phyloP scores from a whole-genome alignment of 2,888 invertebrate species.

The Drosophila affinis region DNA sequence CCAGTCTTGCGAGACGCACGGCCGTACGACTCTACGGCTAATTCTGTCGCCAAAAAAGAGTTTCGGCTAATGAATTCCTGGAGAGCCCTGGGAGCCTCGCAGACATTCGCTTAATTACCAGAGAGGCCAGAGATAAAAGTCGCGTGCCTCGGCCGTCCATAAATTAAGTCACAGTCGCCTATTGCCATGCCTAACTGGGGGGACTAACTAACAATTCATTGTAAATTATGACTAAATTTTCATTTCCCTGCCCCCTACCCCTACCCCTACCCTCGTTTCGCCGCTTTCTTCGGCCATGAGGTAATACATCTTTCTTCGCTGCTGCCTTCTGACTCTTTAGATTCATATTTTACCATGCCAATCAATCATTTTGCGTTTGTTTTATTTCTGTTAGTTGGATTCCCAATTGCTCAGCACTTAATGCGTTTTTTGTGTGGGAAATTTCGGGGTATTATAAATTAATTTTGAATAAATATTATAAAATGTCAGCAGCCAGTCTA shows the following conservation, averaged over 20 bases:
- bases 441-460: background rate
- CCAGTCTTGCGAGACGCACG: conserved; percentile 1
- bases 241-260: conserved; percentile 28
- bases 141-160: conserved; percentile 59
- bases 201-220: conserved; percentile 43
- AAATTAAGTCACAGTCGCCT: conserved; percentile 45
- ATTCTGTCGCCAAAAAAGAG: conserved; percentile 63
- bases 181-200: conserved; percentile 37
- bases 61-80: conserved; percentile 46
- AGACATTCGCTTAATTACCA: conserved; percentile 63
- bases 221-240: conserved; percentile 58
- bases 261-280: conserved; percentile 14
- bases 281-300: conserved; percentile 47
- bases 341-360: conserved; percentile 35
- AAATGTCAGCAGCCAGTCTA: background rate
- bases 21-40: conserved; percentile 17
- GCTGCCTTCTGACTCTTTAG: conserved; percentile 20
- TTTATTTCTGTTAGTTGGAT: too few species aligned
- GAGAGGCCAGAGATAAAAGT: conserved; percentile 53
- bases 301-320: conserved; percentile 52
- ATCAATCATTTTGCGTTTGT: conserved; percentile 25
- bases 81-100: conserved; percentile 29
- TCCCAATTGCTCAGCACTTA: too few species aligned
- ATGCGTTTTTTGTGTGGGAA: background rate
- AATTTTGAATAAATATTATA: conserved; percentile 23